Evolutionary conservation across 2,888 invertebrate genomes (phyloP), one percentile per base, ranked within the genome.

Genomic region (Hetaerina titia): DNA sequence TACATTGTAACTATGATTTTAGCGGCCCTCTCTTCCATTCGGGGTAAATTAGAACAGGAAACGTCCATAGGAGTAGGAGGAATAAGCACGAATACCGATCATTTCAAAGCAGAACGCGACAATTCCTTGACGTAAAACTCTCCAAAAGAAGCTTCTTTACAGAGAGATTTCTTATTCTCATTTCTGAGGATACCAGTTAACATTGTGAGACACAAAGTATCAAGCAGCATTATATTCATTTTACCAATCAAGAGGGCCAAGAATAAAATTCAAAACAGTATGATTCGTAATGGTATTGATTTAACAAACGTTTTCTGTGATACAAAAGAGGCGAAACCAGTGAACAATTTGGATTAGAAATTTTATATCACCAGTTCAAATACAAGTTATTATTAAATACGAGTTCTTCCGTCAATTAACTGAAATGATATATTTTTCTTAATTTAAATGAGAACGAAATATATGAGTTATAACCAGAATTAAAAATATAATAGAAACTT

Each of bases 91-190:
- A 81, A 31, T 81, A 81, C 31, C 81, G 31, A n/a, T 81, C 25
- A 4, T 81, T 81, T 81, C 81, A 81, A 81, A 81, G 81, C 25
- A 31, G 25, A 74, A 81, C 81, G 11, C 31, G 31, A 69, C 81
- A 22, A 31, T 81, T 81, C 31, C 81, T 81, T 81, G 81, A 81
- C 69, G n/a, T 69, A 81, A n/a, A 81, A 31, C 81, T 69, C 69
- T 81, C 81, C 25, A 6, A 0, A 13, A 31, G 31, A 81, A n/a
- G 31, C 2, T n/a, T 31, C 31, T 69, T n/a, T 81, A 15, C 4
- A 2, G 81, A 81, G 31, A 31, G 15, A 31, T 11, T 15, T 81
- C 25, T 25, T 11, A 13, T 31, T 81, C 31, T 81, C 7, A 31
- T 5, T 69, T 9, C 7, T 81, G 25, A 31, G 25, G 81, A 81